These are phyloP conservation scores for Pontoporia blainvillei DNA, from an alignment of 2,113 vertebrate genomes.

Conservation along the genomic window DNA sequence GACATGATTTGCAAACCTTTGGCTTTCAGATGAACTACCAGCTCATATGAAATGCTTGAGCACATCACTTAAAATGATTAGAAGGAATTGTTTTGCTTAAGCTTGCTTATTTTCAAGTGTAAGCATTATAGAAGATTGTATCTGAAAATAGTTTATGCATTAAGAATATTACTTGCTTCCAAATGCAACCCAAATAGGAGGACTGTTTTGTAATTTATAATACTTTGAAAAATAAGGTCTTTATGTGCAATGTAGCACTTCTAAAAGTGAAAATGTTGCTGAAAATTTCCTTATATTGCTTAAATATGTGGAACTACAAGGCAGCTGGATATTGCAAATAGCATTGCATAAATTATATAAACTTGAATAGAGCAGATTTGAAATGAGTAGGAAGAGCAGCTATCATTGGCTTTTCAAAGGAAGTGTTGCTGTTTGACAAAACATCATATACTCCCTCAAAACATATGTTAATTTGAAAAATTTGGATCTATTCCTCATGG, in stretches of 20 bases:
- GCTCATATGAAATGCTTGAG: slow-evolving; percentile 28
- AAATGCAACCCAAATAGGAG: slow-evolving; percentile 68
- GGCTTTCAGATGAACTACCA: not conserved
- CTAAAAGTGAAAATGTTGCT: slow-evolving; percentile 60
- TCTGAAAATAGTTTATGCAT: slow-evolving; percentile 32
- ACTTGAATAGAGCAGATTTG: slow-evolving; percentile 70
- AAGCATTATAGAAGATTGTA: slow-evolving; percentile 34
- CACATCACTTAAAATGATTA: slow-evolving; percentile 41
- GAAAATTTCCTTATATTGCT: slow-evolving; percentile 73
- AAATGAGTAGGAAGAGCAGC: slow-evolving; percentile 62
- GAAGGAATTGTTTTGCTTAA: slow-evolving; percentile 50
- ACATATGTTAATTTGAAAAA: slow-evolving; percentile 59
- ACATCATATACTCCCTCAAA: slow-evolving; percentile 16
- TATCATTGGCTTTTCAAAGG: slow-evolving; percentile 63
- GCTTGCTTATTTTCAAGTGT: slow-evolving; percentile 56
- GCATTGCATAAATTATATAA: slow-evolving; percentile 74
- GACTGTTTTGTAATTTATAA: slow-evolving; percentile 63
- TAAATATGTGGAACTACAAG: slow-evolving; percentile 71
- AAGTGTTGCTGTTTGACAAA: slow-evolving; percentile 63
- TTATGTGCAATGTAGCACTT: slow-evolving; percentile 42
- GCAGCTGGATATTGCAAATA: slow-evolving; percentile 72
- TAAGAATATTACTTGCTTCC: slow-evolving; percentile 51
- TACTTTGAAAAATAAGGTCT: slow-evolving; percentile 68
- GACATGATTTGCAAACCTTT: slow-evolving; percentile 6
- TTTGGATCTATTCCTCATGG: slow-evolving; percentile 29